Conservation (phyloP, 1,140 invertebrate genomes). For the Hestina assimilis region DNA sequence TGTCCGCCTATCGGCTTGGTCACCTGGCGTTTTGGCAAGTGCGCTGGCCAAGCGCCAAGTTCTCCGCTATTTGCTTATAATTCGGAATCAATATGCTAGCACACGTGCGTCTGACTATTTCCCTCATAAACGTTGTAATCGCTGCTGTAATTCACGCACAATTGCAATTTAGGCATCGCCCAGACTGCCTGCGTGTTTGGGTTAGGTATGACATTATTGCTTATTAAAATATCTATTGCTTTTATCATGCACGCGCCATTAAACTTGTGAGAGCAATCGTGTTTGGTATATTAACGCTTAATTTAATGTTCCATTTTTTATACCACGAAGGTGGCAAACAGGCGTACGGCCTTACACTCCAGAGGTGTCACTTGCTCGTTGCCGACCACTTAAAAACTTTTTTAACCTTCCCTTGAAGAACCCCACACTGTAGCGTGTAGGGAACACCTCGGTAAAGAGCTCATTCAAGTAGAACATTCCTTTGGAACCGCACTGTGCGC, state of each 20-base stretch:
- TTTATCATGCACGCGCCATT: not conserved
- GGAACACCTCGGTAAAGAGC: no score
- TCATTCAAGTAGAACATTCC: no score
- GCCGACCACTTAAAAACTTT: no score
- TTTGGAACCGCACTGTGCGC: no score
- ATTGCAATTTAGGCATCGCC: conserved; percentile 46
- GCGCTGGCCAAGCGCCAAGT: conserved; percentile 53
- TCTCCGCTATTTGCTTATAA: conserved; percentile 72
- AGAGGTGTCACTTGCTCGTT: no score
- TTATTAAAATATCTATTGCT: conserved; percentile 33
- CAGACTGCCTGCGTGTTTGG: conserved; percentile 22
- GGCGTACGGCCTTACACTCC: no score
- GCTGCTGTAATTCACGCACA: conserved; percentile 60
- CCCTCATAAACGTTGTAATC: conserved; percentile 68
- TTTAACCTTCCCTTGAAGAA: no score
- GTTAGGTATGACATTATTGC: conserved; percentile 28
- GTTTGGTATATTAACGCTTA: not conserved
- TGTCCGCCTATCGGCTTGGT: conserved; percentile 29
- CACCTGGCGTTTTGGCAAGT: conserved; percentile 46
- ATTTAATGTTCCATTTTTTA: not conserved
- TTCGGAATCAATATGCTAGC: conserved; percentile 74
- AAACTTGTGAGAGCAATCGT: not conserved
- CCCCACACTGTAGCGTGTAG: no score
- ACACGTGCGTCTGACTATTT: conserved; percentile 71
- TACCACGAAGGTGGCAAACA: no score